Evolutionary conservation across 37 sponge, comb jelly and placozoan species (phyloP), one percentile per base, ranked within the genome.

Genomic region (Tethya wilhelma): DNA sequence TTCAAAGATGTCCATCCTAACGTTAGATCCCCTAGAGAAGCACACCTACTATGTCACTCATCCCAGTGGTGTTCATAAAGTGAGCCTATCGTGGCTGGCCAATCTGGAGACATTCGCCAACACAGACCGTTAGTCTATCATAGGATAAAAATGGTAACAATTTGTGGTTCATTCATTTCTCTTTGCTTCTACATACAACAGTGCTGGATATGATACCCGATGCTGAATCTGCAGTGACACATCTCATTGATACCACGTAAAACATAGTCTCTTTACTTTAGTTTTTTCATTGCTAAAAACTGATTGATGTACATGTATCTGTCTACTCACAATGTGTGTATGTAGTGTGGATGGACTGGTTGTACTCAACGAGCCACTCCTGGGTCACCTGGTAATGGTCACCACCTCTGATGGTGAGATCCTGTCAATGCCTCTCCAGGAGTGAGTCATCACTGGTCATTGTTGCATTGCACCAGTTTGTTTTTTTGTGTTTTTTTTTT

Each of bases 51-150:
- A 38, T 42, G 68, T 81, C 7, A 22, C 28, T 7, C 74, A 65
- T 36, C 25, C 44, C 38, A 38, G 58, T 1, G 80, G 88, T 30
- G 56, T 87, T 4, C 44, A 76, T 30, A 39, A 40, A 34, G 71
- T 87, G 36, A 64, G 64, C 28, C 5, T 87, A 37, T 77, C 88
- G 26, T 87, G 88, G 88, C 67, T 80, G 6, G 40, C 12, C 4
- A 32, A n/a, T 9, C n/a, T 87, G 71, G 77, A 71, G 42, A 23
- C 32, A 1, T 86, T 71, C 39, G 55, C 41, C 14, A 34, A 5
- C 26, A 36, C 75, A 56, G 70, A 84, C 9, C 17, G 75, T 83
- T 59, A 53, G 62, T 44, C 62, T 22, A 32, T 6, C 44, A 31
- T 74, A 38, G 20, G 73, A 12, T 17, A 19, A 37, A 7, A 11